phyloP scores from a whole-genome alignment of 2,888 invertebrate species.

The Thyatira batis region DNA sequence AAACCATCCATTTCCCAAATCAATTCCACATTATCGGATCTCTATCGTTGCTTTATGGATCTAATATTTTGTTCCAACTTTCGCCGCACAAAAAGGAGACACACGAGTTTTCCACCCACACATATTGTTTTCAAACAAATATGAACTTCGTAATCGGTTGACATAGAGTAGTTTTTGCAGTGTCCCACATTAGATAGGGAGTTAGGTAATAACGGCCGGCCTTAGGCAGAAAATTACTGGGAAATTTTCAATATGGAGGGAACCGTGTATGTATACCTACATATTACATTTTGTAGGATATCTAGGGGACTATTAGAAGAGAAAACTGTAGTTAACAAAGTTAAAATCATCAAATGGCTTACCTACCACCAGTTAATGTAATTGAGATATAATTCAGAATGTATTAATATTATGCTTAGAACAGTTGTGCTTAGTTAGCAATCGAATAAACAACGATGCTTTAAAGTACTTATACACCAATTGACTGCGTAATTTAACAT shows the following conservation, averaged over 20 bases:
- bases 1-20: slow-evolving; percentile 19
- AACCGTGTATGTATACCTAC: not conserved
- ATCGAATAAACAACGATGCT: too few species aligned
- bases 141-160: slow-evolving; percentile 5
- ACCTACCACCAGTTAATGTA: too few species aligned
- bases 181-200: not conserved
- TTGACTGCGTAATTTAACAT: too few species aligned
- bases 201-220: not conserved
- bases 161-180: slow-evolving; percentile 4
- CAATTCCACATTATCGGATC: slow-evolving; percentile 40
- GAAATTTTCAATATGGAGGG: not conserved
- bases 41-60: slow-evolving; percentile 40
- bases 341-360: too few species aligned
- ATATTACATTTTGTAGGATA: too few species aligned
- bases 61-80: slow-evolving; percentile 35
- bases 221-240: not conserved
- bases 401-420: too few species aligned
- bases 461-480: too few species aligned
- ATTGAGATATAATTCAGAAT: too few species aligned
- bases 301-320: not conserved
- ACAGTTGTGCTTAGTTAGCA: too few species aligned
- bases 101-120: slow-evolving; percentile 13
- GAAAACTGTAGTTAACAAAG: too few species aligned
- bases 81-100: slow-evolving; percentile 28
- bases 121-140: slow-evolving; percentile 15